A percentile compares a stretch with the other conserved stretches of the same genome.
Conservation (phyloP, 1,140 invertebrate species). For the Heliothis subflexa region DNA sequence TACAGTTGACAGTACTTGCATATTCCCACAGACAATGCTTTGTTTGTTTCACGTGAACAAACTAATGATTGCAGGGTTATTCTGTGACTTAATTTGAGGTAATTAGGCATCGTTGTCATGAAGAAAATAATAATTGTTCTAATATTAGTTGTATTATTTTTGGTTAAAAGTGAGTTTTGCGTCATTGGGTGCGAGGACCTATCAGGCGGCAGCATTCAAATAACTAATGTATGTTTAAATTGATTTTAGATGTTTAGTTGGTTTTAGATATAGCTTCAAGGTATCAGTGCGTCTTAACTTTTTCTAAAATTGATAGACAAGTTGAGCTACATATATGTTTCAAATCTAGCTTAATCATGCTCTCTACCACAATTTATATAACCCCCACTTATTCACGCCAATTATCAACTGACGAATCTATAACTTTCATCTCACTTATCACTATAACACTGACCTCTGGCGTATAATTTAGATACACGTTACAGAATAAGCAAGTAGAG, state of each 20-base stretch:
- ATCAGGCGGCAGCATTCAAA: too few relatives aligned
- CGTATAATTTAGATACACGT: constrained; percentile 26
- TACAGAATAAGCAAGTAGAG: constrained; percentile 49
- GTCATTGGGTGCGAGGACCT: too few relatives aligned
- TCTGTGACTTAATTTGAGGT: background rate
- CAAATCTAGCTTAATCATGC: too few relatives aligned
- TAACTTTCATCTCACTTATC: constrained; percentile 11
- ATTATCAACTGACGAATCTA: constrained; percentile 1
- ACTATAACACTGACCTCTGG: constrained; percentile 42
- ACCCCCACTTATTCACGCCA: background rate
- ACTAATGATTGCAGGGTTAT: constrained; percentile 1
- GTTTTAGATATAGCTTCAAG: too few relatives aligned
- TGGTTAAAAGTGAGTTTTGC: too few relatives aligned
- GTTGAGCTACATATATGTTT: too few relatives aligned
- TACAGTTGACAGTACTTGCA: background rate
- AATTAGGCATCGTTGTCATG: background rate
- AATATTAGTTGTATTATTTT: too few relatives aligned
- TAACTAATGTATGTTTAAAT: too few relatives aligned
- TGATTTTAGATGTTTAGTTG: too few relatives aligned
- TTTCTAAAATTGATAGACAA: too few relatives aligned
- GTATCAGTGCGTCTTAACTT: too few relatives aligned
- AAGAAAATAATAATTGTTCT: background rate
- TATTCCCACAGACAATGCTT: constrained; percentile 14
- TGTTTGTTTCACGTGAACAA: background rate
- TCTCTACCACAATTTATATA: background rate